These are phyloP conservation scores for Crotalus viridis DNA, from an alignment of 2,113 vertebrate species.

Conservation along the genomic window DNA sequence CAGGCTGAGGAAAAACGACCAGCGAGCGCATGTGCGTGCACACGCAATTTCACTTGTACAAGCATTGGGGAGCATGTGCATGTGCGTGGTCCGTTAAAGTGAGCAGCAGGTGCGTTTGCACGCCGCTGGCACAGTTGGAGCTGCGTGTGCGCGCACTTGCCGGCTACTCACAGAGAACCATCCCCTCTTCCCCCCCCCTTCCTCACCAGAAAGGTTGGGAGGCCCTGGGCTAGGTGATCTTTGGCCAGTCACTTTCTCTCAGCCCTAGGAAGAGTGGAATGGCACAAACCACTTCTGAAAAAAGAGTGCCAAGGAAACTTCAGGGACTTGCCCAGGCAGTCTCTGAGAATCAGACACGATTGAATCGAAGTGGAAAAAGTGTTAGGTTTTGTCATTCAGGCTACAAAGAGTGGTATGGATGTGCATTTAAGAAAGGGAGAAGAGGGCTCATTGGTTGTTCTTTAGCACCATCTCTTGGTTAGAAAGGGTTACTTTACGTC, in stretches of 20 bases:
- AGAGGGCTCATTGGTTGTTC: not conserved
- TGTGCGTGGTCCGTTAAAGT: too few species aligned
- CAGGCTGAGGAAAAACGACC: too few species aligned
- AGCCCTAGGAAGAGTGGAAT: not conserved
- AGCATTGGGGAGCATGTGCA: too few species aligned
- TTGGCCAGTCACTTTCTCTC: not conserved
- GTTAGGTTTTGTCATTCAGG: not conserved
- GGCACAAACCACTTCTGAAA: not conserved
- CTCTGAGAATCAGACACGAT: not conserved
- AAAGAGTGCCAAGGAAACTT: not conserved
- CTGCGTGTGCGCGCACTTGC: too few species aligned
- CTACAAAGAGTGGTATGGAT: not conserved
- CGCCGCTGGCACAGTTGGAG: too few species aligned
- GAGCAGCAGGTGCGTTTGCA: too few species aligned
- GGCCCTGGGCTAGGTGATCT: not conserved
- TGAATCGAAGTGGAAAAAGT: not conserved
- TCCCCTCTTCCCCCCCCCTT: too few species aligned
- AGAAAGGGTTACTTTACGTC: not conserved
- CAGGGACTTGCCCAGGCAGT: not conserved
- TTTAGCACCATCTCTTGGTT: constrained; percentile 53
- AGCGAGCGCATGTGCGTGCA: too few species aligned
- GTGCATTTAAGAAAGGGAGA: not conserved
- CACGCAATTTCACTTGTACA: too few species aligned
- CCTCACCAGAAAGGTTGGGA: too few species aligned
- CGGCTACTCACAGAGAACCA: too few species aligned